Evolutionary conservation across 2,113 vertebrate species (phyloP).

Genomic region (Coreoperca whiteheadi): DNA sequence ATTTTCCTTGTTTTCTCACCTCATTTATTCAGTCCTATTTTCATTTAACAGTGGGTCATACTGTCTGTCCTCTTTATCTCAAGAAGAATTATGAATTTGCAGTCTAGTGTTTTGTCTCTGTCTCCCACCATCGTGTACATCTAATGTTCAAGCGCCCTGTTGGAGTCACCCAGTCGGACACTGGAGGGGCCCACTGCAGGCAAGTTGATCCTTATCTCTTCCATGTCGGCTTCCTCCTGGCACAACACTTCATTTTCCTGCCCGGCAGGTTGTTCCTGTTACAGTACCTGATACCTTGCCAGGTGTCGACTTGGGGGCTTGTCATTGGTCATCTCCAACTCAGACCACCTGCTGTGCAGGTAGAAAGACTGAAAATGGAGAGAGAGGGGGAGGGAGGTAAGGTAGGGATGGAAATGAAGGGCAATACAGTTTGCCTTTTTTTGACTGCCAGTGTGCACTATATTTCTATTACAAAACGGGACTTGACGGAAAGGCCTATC

Average conservation of each 20-base stretch:
- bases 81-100: constrained; percentile 32
- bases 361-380: neutral
- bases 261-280: neutral
- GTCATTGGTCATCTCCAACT: constrained; percentile 20
- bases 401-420: neutral
- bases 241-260: constrained; percentile 16
- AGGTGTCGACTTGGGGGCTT: neutral
- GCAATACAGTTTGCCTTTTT: too few species aligned
- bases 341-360: constrained; percentile 6
- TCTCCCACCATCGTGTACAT: constrained; percentile 2
- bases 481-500: neutral
- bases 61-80: constrained; percentile 39
- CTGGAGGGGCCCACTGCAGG: neutral
- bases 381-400: neutral
- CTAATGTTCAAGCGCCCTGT: neutral
- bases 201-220: constrained; percentile 31
- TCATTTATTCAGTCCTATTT: constrained; percentile 12
- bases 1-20: constrained; percentile 2
- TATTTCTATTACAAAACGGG: neutral
- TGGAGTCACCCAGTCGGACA: constrained; percentile 5
- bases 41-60: neutral
- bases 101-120: constrained; percentile 21
- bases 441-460: neutral
- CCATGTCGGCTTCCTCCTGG: constrained; percentile 13
- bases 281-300: constrained; percentile 14